A percentile compares a stretch with the other conserved stretches of the same genome.
Evolutionary conservation across 1,140 invertebrate genomes (phyloP).

Genomic region (Neelides sp.): DNA sequence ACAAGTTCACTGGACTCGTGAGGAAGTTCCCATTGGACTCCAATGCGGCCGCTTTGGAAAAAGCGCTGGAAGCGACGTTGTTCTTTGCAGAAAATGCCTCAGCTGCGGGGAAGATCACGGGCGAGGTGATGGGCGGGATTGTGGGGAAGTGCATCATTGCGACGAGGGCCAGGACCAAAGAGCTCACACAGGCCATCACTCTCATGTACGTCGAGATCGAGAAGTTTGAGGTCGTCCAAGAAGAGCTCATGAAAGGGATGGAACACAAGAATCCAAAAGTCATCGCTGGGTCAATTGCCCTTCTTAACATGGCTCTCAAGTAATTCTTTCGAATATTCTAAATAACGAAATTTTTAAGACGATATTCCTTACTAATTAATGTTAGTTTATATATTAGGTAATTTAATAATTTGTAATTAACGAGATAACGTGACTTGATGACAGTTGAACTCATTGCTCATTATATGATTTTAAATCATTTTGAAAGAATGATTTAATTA

Average conservation of each 20-base stretch:
- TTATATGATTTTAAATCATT: neutral
- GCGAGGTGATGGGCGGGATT: constrained; percentile 78
- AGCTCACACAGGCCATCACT: constrained; percentile 72
- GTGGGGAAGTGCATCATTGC: constrained; percentile 84
- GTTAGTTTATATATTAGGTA: too few species aligned
- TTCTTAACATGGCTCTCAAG: constrained; percentile 59
- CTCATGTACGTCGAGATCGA: constrained; percentile 94
- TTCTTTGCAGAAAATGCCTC: constrained; percentile 81
- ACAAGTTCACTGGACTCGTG: constrained; percentile 75
- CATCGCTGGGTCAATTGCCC: constrained; percentile 66
- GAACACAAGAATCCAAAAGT: constrained; percentile 94
- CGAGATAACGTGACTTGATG: neutral
- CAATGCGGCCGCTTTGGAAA: constrained; percentile 91
- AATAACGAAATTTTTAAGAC: neutral
- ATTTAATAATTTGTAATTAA: constrained; percentile 5
- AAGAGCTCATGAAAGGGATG: constrained; percentile 84
- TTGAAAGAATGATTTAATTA: neutral
- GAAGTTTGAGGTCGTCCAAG: constrained; percentile 77
- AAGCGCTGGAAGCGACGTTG: constrained; percentile 80
- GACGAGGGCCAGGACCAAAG: constrained; percentile 79
- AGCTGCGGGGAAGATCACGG: constrained; percentile 67
- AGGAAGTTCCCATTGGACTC: constrained; percentile 92
- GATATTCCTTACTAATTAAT: neutral
- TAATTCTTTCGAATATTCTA: constrained; percentile 33
- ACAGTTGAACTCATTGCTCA: neutral